phyloP scores from a whole-genome alignment of 2,113 vertebrate species.

The Chaetura pelagica region DNA sequence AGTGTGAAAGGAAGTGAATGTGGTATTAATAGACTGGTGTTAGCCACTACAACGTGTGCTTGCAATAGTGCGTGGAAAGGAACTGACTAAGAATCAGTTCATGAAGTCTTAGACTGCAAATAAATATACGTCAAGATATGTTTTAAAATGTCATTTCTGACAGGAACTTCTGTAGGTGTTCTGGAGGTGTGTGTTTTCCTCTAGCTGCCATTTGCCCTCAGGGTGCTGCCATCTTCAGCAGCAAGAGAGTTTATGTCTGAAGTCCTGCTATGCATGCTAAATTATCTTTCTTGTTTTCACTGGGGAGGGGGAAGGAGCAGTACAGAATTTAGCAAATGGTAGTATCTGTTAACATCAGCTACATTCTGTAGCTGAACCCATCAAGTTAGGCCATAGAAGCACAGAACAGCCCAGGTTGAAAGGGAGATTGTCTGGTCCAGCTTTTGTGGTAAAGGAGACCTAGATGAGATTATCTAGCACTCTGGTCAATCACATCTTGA shows the following conservation, averaged over 20 bases:
- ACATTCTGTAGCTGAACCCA: not conserved
- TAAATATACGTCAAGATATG: not conserved
- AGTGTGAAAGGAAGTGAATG: slow-evolving; percentile 16
- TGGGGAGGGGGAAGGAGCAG: not conserved
- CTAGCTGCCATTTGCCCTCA: not conserved
- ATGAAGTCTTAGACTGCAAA: not conserved
- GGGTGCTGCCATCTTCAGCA: not conserved
- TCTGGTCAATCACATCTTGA: not conserved
- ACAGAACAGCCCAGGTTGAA: not conserved
- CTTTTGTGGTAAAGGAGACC: not conserved
- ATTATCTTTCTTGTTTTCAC: not conserved
- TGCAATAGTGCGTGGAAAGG: not conserved
- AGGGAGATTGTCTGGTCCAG: accelerated
- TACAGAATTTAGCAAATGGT: not conserved
- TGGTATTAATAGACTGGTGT: not conserved
- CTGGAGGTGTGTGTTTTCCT: not conserved
- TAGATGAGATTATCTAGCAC: not conserved
- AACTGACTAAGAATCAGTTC: not conserved
- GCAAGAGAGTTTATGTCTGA: not conserved
- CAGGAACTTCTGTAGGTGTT: not conserved
- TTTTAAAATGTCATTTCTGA: not conserved
- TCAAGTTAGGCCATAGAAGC: not conserved
- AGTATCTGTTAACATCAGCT: not conserved
- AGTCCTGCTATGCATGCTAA: not conserved
- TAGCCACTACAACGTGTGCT: not conserved